Conservation (phyloP, 2,113 vertebrate species). For the Hiodon alosoides region DNA sequence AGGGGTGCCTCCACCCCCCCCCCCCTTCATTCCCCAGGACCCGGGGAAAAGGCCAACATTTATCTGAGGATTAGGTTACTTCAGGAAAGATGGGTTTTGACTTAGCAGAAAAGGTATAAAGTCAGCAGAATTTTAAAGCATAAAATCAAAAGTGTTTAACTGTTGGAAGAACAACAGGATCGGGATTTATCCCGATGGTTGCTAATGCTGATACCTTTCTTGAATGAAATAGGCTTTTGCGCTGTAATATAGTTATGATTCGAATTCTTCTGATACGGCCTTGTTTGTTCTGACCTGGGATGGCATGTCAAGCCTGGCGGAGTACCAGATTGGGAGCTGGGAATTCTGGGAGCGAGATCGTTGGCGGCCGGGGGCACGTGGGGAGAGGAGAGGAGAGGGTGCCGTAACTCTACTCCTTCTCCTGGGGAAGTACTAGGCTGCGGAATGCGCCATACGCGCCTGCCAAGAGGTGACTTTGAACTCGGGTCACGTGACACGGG, state of each 20-base stretch:
- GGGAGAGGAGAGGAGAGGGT: not conserved
- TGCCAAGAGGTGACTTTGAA: conserved; percentile 35
- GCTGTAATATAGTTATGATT: too few relatives aligned
- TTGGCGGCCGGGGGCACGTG: not conserved
- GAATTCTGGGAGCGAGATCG: not conserved
- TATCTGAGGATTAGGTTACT: conserved; percentile 2
- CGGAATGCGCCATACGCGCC: conserved; percentile 35
- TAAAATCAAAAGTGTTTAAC: not conserved
- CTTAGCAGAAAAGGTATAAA: conserved; percentile 9
- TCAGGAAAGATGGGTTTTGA: conserved; percentile 24
- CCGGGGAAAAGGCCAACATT: conserved; percentile 14
- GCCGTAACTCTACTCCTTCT: conserved; percentile 19
- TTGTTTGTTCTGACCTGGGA: not conserved
- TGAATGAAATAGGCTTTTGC: not conserved
- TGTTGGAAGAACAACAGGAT: not conserved
- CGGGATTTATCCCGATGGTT: not conserved
- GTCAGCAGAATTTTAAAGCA: not conserved
- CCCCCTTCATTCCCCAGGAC: conserved; percentile 15
- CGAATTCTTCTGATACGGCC: not conserved
- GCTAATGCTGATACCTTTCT: not conserved
- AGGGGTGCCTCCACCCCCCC: conserved; percentile 33
- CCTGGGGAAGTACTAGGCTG: conserved; percentile 17
- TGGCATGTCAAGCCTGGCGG: not conserved
- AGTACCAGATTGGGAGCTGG: not conserved
- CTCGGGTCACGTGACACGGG: conserved; percentile 36